These are phyloP conservation scores for Graphium colonna DNA, from an alignment of 2,888 invertebrate genomes.

Conservation along the genomic window DNA sequence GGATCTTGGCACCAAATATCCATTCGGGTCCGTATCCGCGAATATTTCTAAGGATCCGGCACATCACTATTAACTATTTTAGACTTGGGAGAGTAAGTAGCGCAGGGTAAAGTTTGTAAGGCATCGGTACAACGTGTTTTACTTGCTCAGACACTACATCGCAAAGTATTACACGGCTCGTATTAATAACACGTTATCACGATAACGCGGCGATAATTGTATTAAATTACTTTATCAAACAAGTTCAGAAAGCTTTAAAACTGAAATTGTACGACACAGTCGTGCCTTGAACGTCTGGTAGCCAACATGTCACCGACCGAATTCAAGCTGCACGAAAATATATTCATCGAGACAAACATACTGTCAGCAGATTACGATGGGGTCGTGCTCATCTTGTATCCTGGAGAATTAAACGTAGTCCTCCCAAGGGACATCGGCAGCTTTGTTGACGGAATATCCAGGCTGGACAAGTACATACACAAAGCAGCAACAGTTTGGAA, in stretches of 20 bases:
- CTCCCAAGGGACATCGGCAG: slow-evolving; percentile 64
- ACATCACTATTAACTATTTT: too few species aligned
- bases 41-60: too few species aligned
- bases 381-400: slow-evolving; percentile 80
- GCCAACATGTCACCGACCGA: slow-evolving; percentile 16
- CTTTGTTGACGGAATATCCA: slow-evolving; percentile 48
- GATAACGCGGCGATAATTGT: slow-evolving; percentile 3
- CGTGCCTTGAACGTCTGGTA: not conserved
- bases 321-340: slow-evolving; percentile 60
- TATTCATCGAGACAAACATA: slow-evolving; percentile 67
- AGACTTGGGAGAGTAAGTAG: too few species aligned
- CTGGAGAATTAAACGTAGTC: slow-evolving; percentile 64
- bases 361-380: slow-evolving; percentile 81
- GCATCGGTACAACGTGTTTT: too few species aligned
- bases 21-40: too few species aligned
- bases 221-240: not conserved
- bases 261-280: slow-evolving; percentile 5
- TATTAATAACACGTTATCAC: not conserved
- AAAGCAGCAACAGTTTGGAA: slow-evolving; percentile 81
- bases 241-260: not conserved
- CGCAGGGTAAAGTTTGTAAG: too few species aligned
- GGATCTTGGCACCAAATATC: too few species aligned
- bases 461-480: slow-evolving; percentile 58
- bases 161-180: not conserved
- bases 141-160: too few species aligned